Conservation (phyloP, 1,140 invertebrate species). For the Habropoda laboriosa region DNA sequence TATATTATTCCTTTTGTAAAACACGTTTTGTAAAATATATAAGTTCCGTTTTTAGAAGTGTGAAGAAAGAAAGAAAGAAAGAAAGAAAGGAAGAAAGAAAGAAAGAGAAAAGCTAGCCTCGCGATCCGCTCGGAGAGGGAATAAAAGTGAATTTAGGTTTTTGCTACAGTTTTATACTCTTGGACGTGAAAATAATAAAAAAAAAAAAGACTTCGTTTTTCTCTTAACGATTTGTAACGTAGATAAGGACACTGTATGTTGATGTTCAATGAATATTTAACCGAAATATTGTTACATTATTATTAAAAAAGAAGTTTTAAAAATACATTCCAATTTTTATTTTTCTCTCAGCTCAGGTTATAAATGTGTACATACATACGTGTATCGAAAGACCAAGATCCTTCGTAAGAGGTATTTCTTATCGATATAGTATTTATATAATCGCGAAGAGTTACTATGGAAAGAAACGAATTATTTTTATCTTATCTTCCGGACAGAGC, state of each 20-base stretch:
- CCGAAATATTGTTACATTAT: conserved; percentile 66
- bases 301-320: conserved; percentile 68
- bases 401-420: conserved; percentile 27
- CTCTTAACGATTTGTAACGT: conserved; percentile 65
- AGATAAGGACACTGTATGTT: conserved; percentile 67
- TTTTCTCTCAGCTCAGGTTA: conserved; percentile 52
- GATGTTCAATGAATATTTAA: conserved; percentile 65
- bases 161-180: conserved; percentile 51
- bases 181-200: conserved; percentile 33
- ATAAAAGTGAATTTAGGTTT: conserved; percentile 54
- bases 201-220: conserved; percentile 53
- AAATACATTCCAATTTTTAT: conserved; percentile 67
- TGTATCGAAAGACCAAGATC: conserved; percentile 42
- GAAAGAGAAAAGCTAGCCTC: conserved; percentile 29
- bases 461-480: conserved; percentile 44
- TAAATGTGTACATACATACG: conserved; percentile 11
- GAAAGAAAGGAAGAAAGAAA: no score
- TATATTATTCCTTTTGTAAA: conserved; percentile 45
- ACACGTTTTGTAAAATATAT: conserved; percentile 45
- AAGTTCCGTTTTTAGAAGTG: conserved; percentile 33
- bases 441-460: conserved; percentile 1
- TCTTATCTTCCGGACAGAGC: conserved; percentile 27
- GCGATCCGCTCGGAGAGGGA: neutral
- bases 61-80: neutral
- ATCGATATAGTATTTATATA: conserved; percentile 40